A percentile compares a stretch with the other conserved stretches of the same genome.
Evolutionary conservation across 2,888 invertebrate species (phyloP).

Genomic region (Axea sp.): DNA sequence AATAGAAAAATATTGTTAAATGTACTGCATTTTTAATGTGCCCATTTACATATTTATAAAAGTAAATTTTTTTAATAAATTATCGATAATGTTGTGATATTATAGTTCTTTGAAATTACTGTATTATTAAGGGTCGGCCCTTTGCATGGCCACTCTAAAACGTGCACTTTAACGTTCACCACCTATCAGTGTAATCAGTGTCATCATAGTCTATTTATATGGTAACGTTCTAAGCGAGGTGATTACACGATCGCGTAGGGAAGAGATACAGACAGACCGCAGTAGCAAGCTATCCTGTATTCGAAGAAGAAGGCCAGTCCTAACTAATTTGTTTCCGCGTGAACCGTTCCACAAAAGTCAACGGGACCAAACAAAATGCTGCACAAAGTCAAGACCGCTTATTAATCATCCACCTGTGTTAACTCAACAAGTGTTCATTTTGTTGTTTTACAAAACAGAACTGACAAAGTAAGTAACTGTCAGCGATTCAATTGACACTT

Average conservation of each 20-base stretch:
- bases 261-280: constrained; percentile 63
- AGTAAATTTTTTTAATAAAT: no score
- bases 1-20: no score
- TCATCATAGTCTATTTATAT: constrained; percentile 71
- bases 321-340: constrained; percentile 34
- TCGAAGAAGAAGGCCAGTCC: constrained; percentile 62
- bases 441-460: not conserved
- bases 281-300: constrained; percentile 66
- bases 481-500: not conserved
- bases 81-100: no score
- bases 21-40: no score
- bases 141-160: constrained; percentile 45
- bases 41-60: no score
- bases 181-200: constrained; percentile 70
- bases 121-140: constrained; percentile 33
- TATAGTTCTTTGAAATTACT: no score
- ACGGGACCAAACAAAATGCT: constrained; percentile 16
- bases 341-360: constrained; percentile 1
- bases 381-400: constrained; percentile 10
- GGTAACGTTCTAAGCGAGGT: constrained; percentile 67
- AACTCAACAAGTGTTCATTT: constrained; percentile 1
- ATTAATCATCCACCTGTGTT: not conserved
- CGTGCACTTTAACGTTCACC: constrained; percentile 51
- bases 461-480: constrained; percentile 23
- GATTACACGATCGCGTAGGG: constrained; percentile 69